Evolutionary conservation across 1,140 invertebrate species (phyloP), one percentile per base, ranked within the genome.

Genomic region (Tribolium madens): DNA sequence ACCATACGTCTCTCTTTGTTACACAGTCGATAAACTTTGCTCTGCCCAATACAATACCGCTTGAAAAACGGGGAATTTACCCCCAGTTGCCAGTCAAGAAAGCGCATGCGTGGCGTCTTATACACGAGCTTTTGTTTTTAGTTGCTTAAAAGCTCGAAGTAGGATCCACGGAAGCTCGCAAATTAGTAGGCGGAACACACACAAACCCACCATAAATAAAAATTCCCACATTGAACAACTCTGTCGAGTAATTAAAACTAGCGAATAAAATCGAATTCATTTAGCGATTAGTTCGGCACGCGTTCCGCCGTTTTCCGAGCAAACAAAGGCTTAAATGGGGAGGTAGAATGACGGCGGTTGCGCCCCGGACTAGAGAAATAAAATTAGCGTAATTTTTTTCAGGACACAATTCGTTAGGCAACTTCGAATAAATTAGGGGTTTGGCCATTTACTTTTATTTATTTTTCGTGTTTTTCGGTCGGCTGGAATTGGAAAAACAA

Each of bases 1-100:
- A 36, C 36, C 47, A 46, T 73, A 57, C 33, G 48, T 53, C 71
- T 26, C 48, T 73, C 71, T 73, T 73, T 73, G 71, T 73, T 73
- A 53, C 71, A 73, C 71, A 73, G 71, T 73, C 71, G 71, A 73
- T 73, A 73, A 73, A 73, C 71, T 73, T 73, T 72, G 46, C 70
- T 48, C 46, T 72, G 70, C 46, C 70, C 70, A 72, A 72, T 72
- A 72, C 70, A 72, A 72, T 72, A 72, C 70, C 50, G 70, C 46
- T 52, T 52, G 70, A 72, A 72, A 72, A 72, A 72, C 70, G 70
- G 70, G 70, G 46, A 72, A 72, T 52, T 72, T 72, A 72, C 70
- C 46, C 46, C 46, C 46, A 26, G 42, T 64, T 36, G 26, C 57
- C 26, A 15, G 21, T 13, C 21, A 12, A 18, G n/a, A 9, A 15